A percentile compares a stretch with the other conserved stretches of the same genome.
Evolutionary conservation across 2,888 invertebrate species (phyloP).

Genomic region (Bruchidius siliquastri): DNA sequence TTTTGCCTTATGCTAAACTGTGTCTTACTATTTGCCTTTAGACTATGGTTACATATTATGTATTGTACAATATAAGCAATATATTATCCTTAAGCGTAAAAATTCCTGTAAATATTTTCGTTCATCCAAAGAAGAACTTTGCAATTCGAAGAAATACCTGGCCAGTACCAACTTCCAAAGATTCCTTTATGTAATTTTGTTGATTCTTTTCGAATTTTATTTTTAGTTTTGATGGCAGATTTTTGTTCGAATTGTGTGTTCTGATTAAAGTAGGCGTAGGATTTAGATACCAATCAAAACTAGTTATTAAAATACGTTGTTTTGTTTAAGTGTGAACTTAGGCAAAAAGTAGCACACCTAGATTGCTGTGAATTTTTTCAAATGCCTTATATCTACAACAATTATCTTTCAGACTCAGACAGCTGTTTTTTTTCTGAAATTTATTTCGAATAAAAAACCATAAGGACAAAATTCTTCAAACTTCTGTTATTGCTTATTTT

Average conservation of each 20-base stretch:
- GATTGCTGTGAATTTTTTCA: slow-evolving; percentile 6
- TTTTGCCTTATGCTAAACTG: slow-evolving; percentile 23
- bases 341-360: not conserved
- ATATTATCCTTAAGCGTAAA: slow-evolving; percentile 15
- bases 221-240: not conserved
- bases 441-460: too few species aligned
- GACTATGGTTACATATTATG: slow-evolving; percentile 22
- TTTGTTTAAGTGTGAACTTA: not conserved
- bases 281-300: slow-evolving; percentile 11
- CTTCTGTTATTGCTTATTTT: too few species aligned
- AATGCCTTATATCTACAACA: not conserved
- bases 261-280: not conserved
- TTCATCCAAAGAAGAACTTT: slow-evolving; percentile 7
- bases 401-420: not conserved
- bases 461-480: too few species aligned
- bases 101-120: slow-evolving; percentile 13
- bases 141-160: slow-evolving; percentile 9
- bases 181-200: slow-evolving; percentile 13
- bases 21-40: slow-evolving; percentile 33
- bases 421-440: too few species aligned
- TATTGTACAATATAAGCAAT: slow-evolving; percentile 38
- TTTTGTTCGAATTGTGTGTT: slow-evolving; percentile 2
- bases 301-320: slow-evolving; percentile 8
- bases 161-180: slow-evolving; percentile 1
- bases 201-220: slow-evolving; percentile 6